phyloP scores from a whole-genome alignment of 2,113 vertebrate species.

The Pachypanchax playfairii region DNA sequence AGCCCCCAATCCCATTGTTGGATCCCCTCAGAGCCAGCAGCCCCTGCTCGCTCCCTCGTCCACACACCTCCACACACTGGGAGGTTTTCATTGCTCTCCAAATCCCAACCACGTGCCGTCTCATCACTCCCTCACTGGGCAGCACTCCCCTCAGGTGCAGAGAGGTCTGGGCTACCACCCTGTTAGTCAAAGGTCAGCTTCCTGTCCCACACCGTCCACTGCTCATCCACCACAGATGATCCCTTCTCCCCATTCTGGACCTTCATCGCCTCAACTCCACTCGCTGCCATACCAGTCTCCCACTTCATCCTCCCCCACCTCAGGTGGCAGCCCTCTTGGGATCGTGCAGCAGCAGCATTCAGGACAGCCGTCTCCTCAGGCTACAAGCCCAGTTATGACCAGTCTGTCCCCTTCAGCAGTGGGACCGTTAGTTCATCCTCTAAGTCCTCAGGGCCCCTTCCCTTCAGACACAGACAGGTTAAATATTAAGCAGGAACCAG shows the following conservation, averaged over 20 bases:
- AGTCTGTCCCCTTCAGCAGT: slow-evolving; percentile 73
- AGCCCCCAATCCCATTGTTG: slow-evolving; percentile 63
- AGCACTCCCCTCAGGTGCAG: slow-evolving; percentile 86
- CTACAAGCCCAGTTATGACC: slow-evolving; percentile 84
- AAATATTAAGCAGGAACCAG: slow-evolving; percentile 94
- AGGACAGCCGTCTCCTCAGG: slow-evolving; percentile 89
- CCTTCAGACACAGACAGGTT: slow-evolving; percentile 81
- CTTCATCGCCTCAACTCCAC: slow-evolving; percentile 92
- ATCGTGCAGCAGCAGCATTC: slow-evolving; percentile 78
- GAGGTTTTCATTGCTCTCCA: slow-evolving; percentile 85
- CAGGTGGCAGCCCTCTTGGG: slow-evolving; percentile 79
- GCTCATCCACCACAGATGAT: slow-evolving; percentile 82
- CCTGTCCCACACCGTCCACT: slow-evolving; percentile 84
- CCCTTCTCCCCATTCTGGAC: slow-evolving; percentile 89
- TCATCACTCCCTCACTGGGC: slow-evolving; percentile 81
- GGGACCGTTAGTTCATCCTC: slow-evolving; percentile 83
- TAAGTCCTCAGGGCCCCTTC: slow-evolving; percentile 83
- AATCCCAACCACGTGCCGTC: slow-evolving; percentile 82
- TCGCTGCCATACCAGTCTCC: slow-evolving; percentile 91
- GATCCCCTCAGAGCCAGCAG: slow-evolving; percentile 79
- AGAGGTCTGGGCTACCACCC: slow-evolving; percentile 85
- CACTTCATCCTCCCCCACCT: slow-evolving; percentile 84
- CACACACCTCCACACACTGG: slow-evolving; percentile 83
- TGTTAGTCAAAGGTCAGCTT: slow-evolving; percentile 83
- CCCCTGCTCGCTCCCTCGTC: slow-evolving; percentile 78